phyloP scores from a whole-genome alignment of 2,888 invertebrate species.

The Blastobasis adustella region DNA sequence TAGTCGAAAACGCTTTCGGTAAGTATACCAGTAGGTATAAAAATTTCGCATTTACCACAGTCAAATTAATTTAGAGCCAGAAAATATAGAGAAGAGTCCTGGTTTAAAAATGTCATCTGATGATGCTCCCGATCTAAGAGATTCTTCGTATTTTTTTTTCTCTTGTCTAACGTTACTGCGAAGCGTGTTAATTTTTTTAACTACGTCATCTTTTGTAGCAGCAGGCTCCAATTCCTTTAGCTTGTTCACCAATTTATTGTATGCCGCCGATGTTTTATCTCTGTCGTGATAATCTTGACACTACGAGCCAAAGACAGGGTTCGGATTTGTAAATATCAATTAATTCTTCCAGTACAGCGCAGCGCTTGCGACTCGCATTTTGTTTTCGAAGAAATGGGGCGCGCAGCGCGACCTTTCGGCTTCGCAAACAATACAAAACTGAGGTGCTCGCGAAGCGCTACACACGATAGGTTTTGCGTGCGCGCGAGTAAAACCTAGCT shows the following conservation, averaged over 20 bases:
- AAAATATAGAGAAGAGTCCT: slow-evolving; percentile 14
- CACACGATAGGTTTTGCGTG: too few species aligned
- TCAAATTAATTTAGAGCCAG: slow-evolving; percentile 13
- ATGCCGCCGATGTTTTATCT: slow-evolving; percentile 6
- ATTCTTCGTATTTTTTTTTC: background rate
- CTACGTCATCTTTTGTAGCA: background rate
- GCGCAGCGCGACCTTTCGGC: too few species aligned
- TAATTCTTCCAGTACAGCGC: too few species aligned
- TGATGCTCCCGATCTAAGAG: slow-evolving; percentile 12
- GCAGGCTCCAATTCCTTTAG: background rate
- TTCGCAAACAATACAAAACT: too few species aligned
- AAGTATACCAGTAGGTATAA: slow-evolving; percentile 15
- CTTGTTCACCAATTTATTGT: slow-evolving; percentile 5
- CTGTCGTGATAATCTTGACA: slow-evolving; percentile 10
- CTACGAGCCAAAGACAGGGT: slow-evolving; percentile 6
- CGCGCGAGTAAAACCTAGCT: too few species aligned
- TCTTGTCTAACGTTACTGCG: background rate
- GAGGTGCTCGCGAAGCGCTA: too few species aligned
- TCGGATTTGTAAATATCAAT: too few species aligned
- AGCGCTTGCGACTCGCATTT: too few species aligned
- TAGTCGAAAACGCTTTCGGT: slow-evolving; percentile 19
- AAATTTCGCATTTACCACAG: slow-evolving; percentile 14
- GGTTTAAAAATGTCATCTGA: slow-evolving; percentile 20
- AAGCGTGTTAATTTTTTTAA: background rate
- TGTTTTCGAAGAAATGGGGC: too few species aligned